These are phyloP conservation scores for Eilema caniola DNA, from an alignment of 2,888 invertebrate species.

Conservation along the genomic window DNA sequence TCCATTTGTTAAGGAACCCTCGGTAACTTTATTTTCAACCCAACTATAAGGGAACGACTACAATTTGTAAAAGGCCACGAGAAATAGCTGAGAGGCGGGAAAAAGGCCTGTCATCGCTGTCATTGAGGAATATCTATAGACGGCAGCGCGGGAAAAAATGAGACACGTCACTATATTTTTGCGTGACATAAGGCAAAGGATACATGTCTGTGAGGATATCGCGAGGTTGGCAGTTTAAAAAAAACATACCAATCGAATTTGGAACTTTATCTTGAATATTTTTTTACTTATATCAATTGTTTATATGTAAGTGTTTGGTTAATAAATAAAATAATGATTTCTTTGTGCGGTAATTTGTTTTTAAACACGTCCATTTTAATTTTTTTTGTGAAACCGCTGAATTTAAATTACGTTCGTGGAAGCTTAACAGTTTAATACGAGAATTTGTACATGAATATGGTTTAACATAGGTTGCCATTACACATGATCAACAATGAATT, in stretches of 20 bases:
- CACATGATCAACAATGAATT: neutral
- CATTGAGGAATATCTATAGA: constrained; percentile 78
- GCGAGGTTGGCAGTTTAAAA: constrained; percentile 8
- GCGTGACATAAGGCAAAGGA: constrained; percentile 57
- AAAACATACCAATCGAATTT: too few species aligned
- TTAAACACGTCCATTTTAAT: neutral
- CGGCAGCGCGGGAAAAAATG: constrained; percentile 67
- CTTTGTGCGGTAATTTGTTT: neutral
- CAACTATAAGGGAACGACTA: constrained; percentile 74
- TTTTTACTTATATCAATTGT: too few species aligned
- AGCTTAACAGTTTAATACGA: neutral
- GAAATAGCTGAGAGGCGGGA: constrained; percentile 80
- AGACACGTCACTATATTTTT: constrained; percentile 80
- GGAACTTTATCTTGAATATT: too few species aligned
- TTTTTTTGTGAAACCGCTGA: neutral
- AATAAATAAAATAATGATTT: neutral
- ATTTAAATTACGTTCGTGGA: neutral
- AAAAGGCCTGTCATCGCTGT: constrained; percentile 82
- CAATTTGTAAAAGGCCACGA: constrained; percentile 81
- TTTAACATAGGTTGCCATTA: constrained; percentile 22
- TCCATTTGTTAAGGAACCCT: constrained; percentile 78
- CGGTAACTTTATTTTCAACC: constrained; percentile 75
- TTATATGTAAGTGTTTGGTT: neutral
- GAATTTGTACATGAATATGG: constrained; percentile 10
- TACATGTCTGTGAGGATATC: constrained; percentile 36